These are phyloP conservation scores for Patella vulgata DNA, from an alignment of 1,140 invertebrate genomes.

Conservation along the genomic window DNA sequence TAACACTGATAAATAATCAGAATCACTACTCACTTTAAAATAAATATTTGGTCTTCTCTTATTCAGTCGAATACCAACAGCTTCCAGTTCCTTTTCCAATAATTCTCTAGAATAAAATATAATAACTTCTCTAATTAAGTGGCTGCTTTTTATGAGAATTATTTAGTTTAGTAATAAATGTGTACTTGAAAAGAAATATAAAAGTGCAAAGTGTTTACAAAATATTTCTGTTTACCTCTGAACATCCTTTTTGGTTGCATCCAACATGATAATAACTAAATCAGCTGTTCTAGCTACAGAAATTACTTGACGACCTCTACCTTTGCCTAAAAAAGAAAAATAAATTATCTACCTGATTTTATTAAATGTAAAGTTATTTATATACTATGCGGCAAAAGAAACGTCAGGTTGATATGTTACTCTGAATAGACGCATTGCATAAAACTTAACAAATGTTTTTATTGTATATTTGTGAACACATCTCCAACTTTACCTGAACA, in stretches of 20 bases:
- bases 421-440: no score
- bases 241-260: constrained; percentile 96
- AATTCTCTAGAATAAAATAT: constrained; percentile 70
- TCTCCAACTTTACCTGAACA: no score
- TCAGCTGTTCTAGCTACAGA: constrained; percentile 97
- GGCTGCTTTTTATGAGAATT: background rate
- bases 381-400: no score
- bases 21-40: constrained; percentile 80
- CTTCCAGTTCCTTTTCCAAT: constrained; percentile 93
- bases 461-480: no score
- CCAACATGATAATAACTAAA: constrained; percentile 98
- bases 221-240: constrained; percentile 77
- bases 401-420: no score
- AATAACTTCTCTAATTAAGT: constrained; percentile 9
- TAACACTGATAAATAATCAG: background rate
- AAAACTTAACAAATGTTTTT: no score
- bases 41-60: constrained; percentile 96
- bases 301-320: constrained; percentile 86
- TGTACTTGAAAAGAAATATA: no score
- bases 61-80: constrained; percentile 95
- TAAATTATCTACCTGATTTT: background rate
- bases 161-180: no score
- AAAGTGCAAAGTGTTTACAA: no score
- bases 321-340: constrained; percentile 73
- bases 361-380: no score